Evolutionary conservation across 2,888 invertebrate genomes (phyloP).

Genomic region (Nomada ferruginata): DNA sequence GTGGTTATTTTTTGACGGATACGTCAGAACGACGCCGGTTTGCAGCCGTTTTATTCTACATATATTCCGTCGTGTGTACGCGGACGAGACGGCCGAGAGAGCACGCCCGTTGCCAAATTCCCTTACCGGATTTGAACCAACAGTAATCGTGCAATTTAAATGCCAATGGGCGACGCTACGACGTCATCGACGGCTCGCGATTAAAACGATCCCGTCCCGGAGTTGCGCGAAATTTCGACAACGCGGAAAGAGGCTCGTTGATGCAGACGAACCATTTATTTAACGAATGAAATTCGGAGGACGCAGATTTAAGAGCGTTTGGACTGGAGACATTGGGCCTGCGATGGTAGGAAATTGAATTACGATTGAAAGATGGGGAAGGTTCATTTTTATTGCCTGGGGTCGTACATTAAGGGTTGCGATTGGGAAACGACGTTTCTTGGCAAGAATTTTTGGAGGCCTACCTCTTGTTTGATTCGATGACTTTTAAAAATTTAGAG

Average conservation of each 20-base stretch:
- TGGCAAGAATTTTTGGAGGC: too few relatives aligned
- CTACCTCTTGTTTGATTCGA: too few relatives aligned
- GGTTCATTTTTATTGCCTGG: too few relatives aligned
- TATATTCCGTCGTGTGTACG: conserved; percentile 16
- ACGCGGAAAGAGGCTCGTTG: neutral
- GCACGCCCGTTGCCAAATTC: conserved; percentile 53
- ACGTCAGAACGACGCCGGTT: conserved; percentile 57
- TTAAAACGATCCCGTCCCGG: neutral
- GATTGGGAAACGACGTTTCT: too few relatives aligned
- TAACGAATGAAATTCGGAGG: too few relatives aligned
- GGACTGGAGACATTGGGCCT: too few relatives aligned
- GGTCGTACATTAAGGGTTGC: too few relatives aligned
- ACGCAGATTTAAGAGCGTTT: too few relatives aligned
- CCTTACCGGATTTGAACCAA: conserved; percentile 60
- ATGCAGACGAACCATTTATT: neutral
- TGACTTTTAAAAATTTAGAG: too few relatives aligned
- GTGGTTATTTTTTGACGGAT: conserved; percentile 71
- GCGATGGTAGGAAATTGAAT: too few relatives aligned
- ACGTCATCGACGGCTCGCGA: conserved; percentile 3
- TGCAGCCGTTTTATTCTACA: conserved; percentile 37
- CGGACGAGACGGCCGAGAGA: conserved; percentile 15
- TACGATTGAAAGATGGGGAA: too few relatives aligned
- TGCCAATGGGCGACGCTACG: conserved; percentile 34
- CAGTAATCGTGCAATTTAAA: conserved; percentile 61
- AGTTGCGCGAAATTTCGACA: neutral